Base-by-base conservation (phyloP, 2,797 vertebrate genomes). In the Synaphobranchus kaupii region DNA sequence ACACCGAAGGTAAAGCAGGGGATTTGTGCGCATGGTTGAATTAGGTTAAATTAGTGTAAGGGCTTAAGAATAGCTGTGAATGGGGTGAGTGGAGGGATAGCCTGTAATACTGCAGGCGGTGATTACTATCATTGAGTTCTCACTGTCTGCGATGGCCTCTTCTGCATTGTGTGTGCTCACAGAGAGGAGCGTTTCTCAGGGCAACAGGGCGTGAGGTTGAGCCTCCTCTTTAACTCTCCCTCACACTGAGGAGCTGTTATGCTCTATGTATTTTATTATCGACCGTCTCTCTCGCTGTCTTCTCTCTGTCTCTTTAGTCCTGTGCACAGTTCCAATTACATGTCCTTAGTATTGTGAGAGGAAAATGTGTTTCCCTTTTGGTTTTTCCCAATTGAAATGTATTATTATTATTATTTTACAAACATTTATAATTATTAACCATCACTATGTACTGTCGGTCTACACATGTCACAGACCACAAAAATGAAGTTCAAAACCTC, bases 31-130 rank as follows among this genome's bases (percentile, higher is more conserved):
- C 78, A 48, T n/a, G 76, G 17, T 50, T n/a, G 78, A 81, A 81
- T 81, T 81, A 81, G 47, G 78, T 22, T 81, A 81, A 81, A 48
- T 81, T 81, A 81, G 78, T 10, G 47, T 22, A 81, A 81, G 78
- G 78, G 78, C 78, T 50, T 81, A 81, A 50, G 78, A 81, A 81
- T 81, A 81, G 44, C 44, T 48, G 44, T 80, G 76, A 80, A 80
- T 80, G 76, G 76, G 76, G 34, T 22, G 76, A 44, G 76, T n/a
- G 44, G 39, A 78, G 73, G 73, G 73, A n/a, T 48, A n/a, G 8
- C 78, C 20, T 81, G 78, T 50, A 81, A 81, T 50, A 48, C 44
- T 50, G 78, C 25, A 10, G 78, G 78, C 47, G 9, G 78, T 50
- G 44, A 81, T 81, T 50, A 81, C 78, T 48, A 50, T 81, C 78